phyloP scores from a whole-genome alignment of 2,888 invertebrate genomes.

The Ommatoiulus sabulosus region DNA sequence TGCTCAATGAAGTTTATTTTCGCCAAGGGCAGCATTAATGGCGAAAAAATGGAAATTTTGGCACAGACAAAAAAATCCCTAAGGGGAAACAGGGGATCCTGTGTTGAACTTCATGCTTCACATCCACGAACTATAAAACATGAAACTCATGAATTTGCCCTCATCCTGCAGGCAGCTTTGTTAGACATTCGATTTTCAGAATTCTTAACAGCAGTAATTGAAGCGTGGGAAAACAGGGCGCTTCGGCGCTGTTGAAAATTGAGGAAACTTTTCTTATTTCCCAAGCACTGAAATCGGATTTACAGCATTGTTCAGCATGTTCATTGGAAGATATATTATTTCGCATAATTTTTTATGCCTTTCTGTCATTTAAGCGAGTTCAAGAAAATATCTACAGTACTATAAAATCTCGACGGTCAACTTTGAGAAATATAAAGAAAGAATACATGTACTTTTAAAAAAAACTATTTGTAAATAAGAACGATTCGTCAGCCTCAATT shows the following conservation, averaged over 20 bases:
- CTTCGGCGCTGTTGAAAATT: background rate
- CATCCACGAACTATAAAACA: conserved; percentile 38
- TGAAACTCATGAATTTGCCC: background rate
- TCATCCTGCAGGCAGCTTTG: background rate
- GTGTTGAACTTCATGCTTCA: conserved; percentile 31
- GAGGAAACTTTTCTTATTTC: background rate
- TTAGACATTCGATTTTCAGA: conserved; percentile 9
- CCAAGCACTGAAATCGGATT: background rate
- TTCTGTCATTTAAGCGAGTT: too few relatives aligned
- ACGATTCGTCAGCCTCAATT: background rate
- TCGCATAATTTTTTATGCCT: too few relatives aligned
- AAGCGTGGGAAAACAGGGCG: background rate
- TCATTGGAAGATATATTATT: background rate
- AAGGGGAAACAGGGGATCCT: background rate
- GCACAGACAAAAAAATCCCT: background rate
- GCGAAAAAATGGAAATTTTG: background rate
- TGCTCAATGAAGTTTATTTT: background rate
- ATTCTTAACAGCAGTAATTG: background rate
- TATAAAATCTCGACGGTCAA: too few relatives aligned
- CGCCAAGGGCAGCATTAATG: background rate
- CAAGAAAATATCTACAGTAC: too few relatives aligned
- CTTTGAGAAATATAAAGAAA: background rate
- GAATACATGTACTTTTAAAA: background rate
- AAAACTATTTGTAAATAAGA: background rate
- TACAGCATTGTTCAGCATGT: background rate